These are phyloP conservation scores for Thaumetopoea pityocampa DNA, from an alignment of 1,140 invertebrate genomes.

Conservation along the genomic window DNA sequence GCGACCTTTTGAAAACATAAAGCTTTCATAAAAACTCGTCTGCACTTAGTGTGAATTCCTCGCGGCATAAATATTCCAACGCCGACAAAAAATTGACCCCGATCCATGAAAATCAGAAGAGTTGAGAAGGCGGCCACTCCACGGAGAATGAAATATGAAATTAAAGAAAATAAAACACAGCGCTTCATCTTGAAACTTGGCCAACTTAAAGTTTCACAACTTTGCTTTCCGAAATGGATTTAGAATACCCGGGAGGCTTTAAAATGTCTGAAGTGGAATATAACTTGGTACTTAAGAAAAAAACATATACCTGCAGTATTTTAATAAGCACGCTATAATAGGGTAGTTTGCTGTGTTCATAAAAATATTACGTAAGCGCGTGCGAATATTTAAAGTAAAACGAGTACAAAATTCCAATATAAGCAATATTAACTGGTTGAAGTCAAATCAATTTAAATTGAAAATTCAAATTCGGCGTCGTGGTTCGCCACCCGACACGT, in stretches of 20 bases:
- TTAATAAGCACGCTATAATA: too few species aligned
- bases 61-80: constrained; percentile 3
- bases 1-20: too few species aligned
- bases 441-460: too few species aligned
- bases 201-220: constrained; percentile 8
- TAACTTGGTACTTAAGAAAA: constrained; percentile 1
- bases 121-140: constrained; percentile 8
- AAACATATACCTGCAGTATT: background rate
- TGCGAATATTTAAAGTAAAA: too few species aligned
- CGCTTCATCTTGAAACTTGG: constrained; percentile 11
- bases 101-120: constrained; percentile 7
- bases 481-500: too few species aligned
- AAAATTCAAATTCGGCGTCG: too few species aligned
- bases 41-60: too few species aligned
- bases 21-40: too few species aligned
- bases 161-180: constrained; percentile 17
- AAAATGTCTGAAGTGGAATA: constrained; percentile 11
- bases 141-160: constrained; percentile 12
- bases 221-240: constrained; percentile 26
- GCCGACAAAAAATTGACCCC: constrained; percentile 4
- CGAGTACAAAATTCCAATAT: too few species aligned
- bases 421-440: too few species aligned
- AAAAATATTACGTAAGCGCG: background rate
- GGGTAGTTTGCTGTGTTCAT: background rate
- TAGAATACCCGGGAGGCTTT: constrained; percentile 22